These are phyloP conservation scores for Phrynocephalus versicolor DNA, from an alignment of 2,113 vertebrate genomes.

Conservation along the genomic window DNA sequence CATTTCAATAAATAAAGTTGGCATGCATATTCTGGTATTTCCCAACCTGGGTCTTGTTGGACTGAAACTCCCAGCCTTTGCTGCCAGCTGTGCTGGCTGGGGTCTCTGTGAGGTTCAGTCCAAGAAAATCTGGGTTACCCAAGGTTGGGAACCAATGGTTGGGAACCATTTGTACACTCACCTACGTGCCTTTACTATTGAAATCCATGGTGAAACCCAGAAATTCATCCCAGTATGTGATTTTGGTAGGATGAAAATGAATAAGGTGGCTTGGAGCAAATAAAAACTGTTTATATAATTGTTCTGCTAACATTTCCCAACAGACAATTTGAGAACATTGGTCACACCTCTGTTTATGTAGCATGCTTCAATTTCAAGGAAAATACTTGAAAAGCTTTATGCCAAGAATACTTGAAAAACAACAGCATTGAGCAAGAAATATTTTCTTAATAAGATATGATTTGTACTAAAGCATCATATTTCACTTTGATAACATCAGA, in stretches of 20 bases:
- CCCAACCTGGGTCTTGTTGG: no score
- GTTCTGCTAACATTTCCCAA: slow-evolving; percentile 54
- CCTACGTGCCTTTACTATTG: neutral
- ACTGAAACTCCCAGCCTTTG: no score
- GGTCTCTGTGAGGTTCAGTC: no score
- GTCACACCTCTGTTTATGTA: slow-evolving; percentile 43
- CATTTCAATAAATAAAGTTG: neutral
- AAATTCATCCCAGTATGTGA: slow-evolving; percentile 37
- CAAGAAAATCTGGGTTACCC: no score
- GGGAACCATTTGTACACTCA: neutral
- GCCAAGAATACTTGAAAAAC: slow-evolving; percentile 52
- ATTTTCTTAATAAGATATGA: slow-evolving; percentile 48
- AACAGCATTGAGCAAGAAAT: slow-evolving; percentile 35
- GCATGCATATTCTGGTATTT: neutral
- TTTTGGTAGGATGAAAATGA: slow-evolving; percentile 47
- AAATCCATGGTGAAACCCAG: neutral
- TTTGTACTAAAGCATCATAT: neutral
- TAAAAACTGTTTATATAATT: slow-evolving; percentile 60
- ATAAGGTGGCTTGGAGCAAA: slow-evolving; percentile 30
- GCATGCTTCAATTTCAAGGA: slow-evolving; percentile 43
- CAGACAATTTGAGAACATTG: slow-evolving; percentile 53
- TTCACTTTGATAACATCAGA: neutral
- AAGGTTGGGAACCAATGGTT: no score
- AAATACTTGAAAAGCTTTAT: slow-evolving; percentile 49
- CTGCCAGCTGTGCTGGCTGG: no score